A percentile compares a stretch with the other conserved stretches of the same genome.
phyloP scores from a whole-genome alignment of 2,113 vertebrate genomes.

The Hyaena hyaena region DNA sequence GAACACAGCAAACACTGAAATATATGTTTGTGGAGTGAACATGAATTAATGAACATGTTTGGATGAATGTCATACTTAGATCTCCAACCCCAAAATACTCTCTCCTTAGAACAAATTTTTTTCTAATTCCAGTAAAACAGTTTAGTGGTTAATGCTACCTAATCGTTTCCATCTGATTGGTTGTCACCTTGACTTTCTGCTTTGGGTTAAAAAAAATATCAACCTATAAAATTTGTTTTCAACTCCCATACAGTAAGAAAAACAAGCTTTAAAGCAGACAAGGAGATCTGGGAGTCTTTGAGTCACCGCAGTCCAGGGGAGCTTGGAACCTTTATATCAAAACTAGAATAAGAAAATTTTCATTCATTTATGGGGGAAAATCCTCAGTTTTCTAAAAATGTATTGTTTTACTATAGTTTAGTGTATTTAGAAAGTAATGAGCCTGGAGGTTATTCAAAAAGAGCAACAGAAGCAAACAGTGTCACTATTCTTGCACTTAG shows the following conservation, averaged over 20 bases:
- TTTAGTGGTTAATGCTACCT: neutral
- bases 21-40: neutral
- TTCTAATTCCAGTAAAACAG: neutral
- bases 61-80: neutral
- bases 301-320: neutral
- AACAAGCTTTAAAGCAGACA: neutral
- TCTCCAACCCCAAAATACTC: neutral
- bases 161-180: neutral
- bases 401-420: neutral
- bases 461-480: neutral
- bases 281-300: neutral
- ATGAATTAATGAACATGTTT: neutral
- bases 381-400: neutral
- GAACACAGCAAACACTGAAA: neutral
- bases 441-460: neutral
- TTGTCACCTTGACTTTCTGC: neutral
- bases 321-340: conserved; percentile 26
- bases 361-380: neutral
- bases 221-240: neutral
- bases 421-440: neutral
- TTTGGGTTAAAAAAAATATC: neutral
- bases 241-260: neutral
- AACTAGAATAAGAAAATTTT: neutral
- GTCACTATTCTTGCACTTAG: neutral
- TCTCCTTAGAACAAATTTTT: neutral